These are phyloP conservation scores for Saiga tatarica DNA, from an alignment of 2,113 vertebrate genomes.

Conservation along the genomic window DNA sequence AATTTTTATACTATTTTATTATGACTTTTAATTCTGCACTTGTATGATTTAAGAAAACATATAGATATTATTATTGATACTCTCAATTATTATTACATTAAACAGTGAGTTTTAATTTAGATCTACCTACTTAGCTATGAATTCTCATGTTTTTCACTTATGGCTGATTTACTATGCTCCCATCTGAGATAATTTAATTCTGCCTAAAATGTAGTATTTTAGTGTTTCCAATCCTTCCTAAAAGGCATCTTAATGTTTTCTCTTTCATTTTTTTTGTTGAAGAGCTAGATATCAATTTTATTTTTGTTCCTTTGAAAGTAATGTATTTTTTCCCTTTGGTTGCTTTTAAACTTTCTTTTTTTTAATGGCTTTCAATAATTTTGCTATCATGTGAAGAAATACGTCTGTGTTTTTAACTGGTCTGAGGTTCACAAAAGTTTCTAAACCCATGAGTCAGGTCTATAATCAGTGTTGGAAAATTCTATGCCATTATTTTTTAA, in stretches of 20 bases:
- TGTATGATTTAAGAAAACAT: neutral
- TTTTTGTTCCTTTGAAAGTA: neutral
- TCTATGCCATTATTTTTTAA: neutral
- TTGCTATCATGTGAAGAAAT: neutral
- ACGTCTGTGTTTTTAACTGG: neutral
- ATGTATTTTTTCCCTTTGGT: neutral
- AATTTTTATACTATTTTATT: neutral
- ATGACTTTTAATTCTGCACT: neutral
- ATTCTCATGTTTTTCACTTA: neutral
- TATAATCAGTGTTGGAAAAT: neutral
- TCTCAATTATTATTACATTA: neutral
- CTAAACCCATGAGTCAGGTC: neutral
- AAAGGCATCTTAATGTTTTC: neutral
- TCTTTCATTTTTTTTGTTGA: neutral
- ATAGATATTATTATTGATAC: neutral
- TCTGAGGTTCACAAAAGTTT: neutral
- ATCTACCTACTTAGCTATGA: neutral
- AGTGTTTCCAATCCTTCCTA: neutral
- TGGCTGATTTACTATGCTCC: neutral
- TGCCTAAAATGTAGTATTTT: neutral
- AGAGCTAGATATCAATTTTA: neutral
- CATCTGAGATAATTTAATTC: neutral
- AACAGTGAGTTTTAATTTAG: neutral
- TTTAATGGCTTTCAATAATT: neutral
- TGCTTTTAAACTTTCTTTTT: neutral